Conservation (phyloP, 2,888 invertebrate species). For the Pollenia griseotomentosa region DNA sequence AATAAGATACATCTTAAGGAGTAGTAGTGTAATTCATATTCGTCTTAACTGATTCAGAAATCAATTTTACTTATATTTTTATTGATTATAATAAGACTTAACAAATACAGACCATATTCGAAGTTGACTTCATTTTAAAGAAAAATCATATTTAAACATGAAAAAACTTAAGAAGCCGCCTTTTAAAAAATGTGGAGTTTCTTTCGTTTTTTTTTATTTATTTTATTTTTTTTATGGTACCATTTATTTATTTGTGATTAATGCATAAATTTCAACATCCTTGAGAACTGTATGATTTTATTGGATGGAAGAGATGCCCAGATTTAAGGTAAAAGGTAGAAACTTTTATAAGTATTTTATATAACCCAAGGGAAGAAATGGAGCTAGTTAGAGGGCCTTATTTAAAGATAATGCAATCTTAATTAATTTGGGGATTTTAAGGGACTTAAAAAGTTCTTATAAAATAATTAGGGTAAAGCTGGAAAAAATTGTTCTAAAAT, state of each 20-base stretch:
- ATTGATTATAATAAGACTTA: conserved; percentile 49
- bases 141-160: conserved; percentile 68
- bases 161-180: conserved; percentile 67
- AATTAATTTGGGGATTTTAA: no score
- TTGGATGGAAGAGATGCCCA: conserved; percentile 71
- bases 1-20: neutral
- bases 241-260: conserved; percentile 71
- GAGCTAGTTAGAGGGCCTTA: no score
- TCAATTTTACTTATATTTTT: conserved; percentile 30
- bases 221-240: conserved; percentile 43
- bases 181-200: conserved; percentile 63
- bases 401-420: no score
- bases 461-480: no score
- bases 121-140: conserved; percentile 68
- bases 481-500: no score
- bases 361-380: neutral
- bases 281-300: conserved; percentile 74
- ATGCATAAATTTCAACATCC: conserved; percentile 73
- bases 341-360: conserved; percentile 48
- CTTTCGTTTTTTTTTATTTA: conserved; percentile 41
- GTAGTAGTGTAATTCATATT: conserved; percentile 23
- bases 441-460: no score
- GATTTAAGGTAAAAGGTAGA: conserved; percentile 72
- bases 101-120: conserved; percentile 62
- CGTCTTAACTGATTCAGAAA: conserved; percentile 8